These are phyloP conservation scores for Tychaedon coryphoeus DNA, from an alignment of 2,113 vertebrate genomes.

Conservation along the genomic window DNA sequence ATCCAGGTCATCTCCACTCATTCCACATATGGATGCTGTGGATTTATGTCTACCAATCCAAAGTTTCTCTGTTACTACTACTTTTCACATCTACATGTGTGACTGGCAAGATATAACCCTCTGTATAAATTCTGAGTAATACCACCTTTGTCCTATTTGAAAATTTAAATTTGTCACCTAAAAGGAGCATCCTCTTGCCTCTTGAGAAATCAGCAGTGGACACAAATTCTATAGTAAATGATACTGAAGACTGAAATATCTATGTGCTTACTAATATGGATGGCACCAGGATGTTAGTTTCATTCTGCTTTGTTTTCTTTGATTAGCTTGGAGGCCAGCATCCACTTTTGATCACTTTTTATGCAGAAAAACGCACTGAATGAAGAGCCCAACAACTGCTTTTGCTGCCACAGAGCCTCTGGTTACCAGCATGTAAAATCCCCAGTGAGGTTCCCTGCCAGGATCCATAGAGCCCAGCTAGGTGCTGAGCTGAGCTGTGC, in stretches of 20 bases:
- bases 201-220: background rate
- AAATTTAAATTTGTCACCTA: background rate
- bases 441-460: background rate
- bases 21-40: background rate
- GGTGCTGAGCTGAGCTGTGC: background rate
- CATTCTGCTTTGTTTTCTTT: background rate
- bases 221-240: background rate
- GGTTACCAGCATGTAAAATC: background rate
- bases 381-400: background rate
- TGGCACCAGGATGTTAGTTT: background rate
- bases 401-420: background rate
- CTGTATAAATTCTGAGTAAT: background rate
- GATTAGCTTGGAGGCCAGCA: background rate
- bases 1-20: background rate
- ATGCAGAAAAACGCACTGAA: background rate
- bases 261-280: background rate
- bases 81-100: background rate
- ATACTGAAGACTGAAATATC: background rate
- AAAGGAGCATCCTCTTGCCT: background rate
- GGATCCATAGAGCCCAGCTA: accelerated
- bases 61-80: background rate
- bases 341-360: background rate
- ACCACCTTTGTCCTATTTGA: background rate
- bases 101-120: background rate
- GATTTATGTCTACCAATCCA: background rate